Evolutionary conservation across 2,797 vertebrate species (phyloP).

Genomic region (Orestias chungarensis): DNA sequence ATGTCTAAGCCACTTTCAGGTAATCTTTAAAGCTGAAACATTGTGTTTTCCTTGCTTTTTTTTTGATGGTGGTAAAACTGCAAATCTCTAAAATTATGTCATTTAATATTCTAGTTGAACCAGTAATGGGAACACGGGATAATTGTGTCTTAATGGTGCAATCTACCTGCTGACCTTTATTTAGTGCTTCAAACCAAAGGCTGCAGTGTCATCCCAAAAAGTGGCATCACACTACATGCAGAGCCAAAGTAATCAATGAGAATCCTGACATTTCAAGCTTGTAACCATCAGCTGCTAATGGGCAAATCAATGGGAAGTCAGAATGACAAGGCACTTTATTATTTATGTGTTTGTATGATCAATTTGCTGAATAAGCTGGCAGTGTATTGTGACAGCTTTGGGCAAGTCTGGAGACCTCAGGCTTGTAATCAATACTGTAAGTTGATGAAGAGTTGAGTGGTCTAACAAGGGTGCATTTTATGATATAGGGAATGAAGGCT

Average conservation of each 20-base stretch:
- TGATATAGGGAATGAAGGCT: not conserved
- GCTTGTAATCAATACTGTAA: conserved; percentile 38
- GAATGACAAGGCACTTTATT: conserved; percentile 74
- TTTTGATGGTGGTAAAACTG: not conserved
- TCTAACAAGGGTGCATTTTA: conserved; percentile 19
- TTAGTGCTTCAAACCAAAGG: conserved; percentile 46
- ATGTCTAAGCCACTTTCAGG: not conserved
- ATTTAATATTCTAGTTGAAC: not conserved
- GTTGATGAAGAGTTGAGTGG: conserved; percentile 26
- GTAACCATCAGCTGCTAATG: conserved; percentile 81
- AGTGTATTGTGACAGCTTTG: conserved; percentile 24
- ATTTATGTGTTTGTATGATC: conserved; percentile 79
- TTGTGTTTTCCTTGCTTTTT: too few species aligned
- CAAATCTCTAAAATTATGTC: not conserved
- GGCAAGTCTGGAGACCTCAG: conserved; percentile 15
- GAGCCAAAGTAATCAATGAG: conserved; percentile 65
- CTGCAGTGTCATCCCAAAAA: conserved; percentile 42
- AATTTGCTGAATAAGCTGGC: conserved; percentile 52
- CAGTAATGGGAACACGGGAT: not conserved
- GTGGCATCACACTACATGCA: conserved; percentile 44
- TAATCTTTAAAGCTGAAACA: not conserved
- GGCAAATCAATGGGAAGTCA: conserved; percentile 76
- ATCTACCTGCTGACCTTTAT: conserved; percentile 62
- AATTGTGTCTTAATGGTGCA: conserved; percentile 9
- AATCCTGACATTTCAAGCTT: conserved; percentile 78